Percentiles rank a stretch among this genome's conserved stretches.
These are phyloP conservation scores for Diuraphis noxia DNA, from an alignment of 1,140 invertebrate genomes.

Conservation along the genomic window DNA sequence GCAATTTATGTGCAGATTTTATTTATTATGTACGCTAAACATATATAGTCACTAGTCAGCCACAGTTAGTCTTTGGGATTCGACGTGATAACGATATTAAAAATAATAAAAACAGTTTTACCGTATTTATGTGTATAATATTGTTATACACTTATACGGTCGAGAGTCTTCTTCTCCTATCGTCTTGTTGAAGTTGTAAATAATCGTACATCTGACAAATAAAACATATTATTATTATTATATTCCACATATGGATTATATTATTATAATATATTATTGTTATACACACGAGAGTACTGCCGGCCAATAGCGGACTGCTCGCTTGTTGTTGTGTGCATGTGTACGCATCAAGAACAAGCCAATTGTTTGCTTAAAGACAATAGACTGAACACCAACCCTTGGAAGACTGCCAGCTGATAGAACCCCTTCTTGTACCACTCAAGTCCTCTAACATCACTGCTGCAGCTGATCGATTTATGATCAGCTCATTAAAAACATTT, in stretches of 20 bases:
- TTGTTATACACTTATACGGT: neutral
- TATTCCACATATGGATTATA: neutral
- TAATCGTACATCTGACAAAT: slow-evolving; percentile 28
- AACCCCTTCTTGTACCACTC: neutral
- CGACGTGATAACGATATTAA: slow-evolving; percentile 36
- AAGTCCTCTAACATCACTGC: neutral
- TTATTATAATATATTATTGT: neutral
- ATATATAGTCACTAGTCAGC: too few species aligned
- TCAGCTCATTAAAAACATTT: neutral
- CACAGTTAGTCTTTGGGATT: neutral
- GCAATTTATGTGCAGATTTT: slow-evolving; percentile 1
- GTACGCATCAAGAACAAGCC: neutral
- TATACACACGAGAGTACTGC: neutral
- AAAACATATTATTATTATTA: slow-evolving; percentile 34
- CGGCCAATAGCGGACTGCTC: neutral
- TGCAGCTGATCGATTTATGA: neutral
- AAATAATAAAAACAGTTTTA: slow-evolving; percentile 17
- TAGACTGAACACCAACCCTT: slow-evolving; percentile 39
- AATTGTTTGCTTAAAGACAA: slow-evolving; percentile 43
- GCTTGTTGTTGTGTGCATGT: neutral
- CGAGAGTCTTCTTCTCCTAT: neutral
- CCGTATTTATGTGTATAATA: neutral
- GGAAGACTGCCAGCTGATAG: slow-evolving; percentile 1
- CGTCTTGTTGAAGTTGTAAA: slow-evolving; percentile 19
- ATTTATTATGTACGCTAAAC: neutral